A percentile compares a stretch with the other conserved stretches of the same genome.
These are phyloP conservation scores for Sinopyrophorus schimmeli DNA, from an alignment of 2,888 invertebrate genomes.

Conservation along the genomic window DNA sequence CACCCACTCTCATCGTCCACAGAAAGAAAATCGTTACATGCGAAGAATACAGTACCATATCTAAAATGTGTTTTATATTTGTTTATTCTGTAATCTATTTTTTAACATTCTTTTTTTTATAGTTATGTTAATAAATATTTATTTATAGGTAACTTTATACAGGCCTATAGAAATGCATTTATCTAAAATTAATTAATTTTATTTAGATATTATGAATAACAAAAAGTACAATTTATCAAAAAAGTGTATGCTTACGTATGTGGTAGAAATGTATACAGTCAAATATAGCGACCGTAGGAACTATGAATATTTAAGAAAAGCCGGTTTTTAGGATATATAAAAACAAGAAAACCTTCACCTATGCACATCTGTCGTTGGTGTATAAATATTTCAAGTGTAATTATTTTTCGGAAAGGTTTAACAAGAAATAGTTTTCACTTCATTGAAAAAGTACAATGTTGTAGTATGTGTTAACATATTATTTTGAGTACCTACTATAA, in stretches of 20 bases:
- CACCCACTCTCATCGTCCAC: conserved; percentile 47
- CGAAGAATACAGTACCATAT: conserved; percentile 51
- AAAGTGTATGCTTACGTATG: too few species aligned
- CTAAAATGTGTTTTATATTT: too few species aligned
- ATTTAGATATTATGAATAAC: conserved; percentile 1
- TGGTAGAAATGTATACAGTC: too few species aligned
- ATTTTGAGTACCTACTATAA: too few species aligned
- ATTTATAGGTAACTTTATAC: too few species aligned
- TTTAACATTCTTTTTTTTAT: conserved; percentile 3
- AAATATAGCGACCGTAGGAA: conserved; percentile 37
- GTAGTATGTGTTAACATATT: too few species aligned
- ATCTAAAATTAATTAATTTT: too few species aligned
- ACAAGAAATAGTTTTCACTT: conserved; percentile 11
- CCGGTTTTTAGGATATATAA: conserved; percentile 40
- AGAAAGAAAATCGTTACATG: conserved; percentile 56
- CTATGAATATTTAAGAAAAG: conserved; percentile 46
- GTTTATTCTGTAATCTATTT: too few species aligned
- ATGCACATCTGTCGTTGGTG: conserved; percentile 34
- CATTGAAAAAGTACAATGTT: too few species aligned
- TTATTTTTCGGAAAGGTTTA: too few species aligned
- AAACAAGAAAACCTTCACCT: conserved; percentile 42
- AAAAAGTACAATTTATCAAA: too few species aligned
- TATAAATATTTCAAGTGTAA: conserved; percentile 6
- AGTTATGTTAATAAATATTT: not conserved
- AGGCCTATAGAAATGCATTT: too few species aligned